These are phyloP conservation scores for Cichlasoma orientale DNA, from an alignment of 2,797 vertebrate genomes.

Conservation along the genomic window DNA sequence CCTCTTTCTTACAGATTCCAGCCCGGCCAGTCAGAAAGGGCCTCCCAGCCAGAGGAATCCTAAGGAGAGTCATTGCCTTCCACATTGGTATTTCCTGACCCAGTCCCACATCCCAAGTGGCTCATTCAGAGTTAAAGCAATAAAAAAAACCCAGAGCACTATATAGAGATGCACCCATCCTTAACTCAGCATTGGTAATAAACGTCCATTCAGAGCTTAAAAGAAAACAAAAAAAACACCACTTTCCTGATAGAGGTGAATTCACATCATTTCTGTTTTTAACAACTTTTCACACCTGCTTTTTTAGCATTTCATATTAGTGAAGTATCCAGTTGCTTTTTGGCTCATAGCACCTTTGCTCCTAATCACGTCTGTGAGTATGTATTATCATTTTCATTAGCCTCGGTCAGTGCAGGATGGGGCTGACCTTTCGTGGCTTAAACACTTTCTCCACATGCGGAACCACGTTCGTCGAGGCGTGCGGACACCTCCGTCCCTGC, in stretches of 20 bases:
- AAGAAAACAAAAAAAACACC: not conserved
- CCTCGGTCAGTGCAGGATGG: not conserved
- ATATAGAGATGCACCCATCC: conserved; percentile 30
- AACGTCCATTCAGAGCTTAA: conserved; percentile 27
- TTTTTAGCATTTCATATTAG: not conserved
- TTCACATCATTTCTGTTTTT: not conserved
- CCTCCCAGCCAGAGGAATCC: conserved; percentile 71
- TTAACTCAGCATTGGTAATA: conserved; percentile 13
- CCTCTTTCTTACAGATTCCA: conserved; percentile 68
- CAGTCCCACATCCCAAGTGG: conserved; percentile 66
- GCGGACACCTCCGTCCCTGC: conserved; percentile 15
- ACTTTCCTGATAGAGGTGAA: not conserved
- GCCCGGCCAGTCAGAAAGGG: conserved; percentile 47
- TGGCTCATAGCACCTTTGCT: not conserved
- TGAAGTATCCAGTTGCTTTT: not conserved
- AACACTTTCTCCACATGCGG: conserved; percentile 40
- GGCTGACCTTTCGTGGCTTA: conserved; percentile 7
- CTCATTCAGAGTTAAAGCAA: conserved; percentile 58
- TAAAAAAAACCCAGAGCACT: conserved; percentile 35
- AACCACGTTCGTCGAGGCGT: conserved; percentile 10
- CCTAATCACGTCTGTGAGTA: not conserved
- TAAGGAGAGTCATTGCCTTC: conserved; percentile 60
- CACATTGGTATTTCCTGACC: conserved; percentile 75
- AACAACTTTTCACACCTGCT: not conserved
- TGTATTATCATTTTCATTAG: conserved; percentile 17